phyloP scores from a whole-genome alignment of 2,888 invertebrate species.

The Watsonalla binaria region DNA sequence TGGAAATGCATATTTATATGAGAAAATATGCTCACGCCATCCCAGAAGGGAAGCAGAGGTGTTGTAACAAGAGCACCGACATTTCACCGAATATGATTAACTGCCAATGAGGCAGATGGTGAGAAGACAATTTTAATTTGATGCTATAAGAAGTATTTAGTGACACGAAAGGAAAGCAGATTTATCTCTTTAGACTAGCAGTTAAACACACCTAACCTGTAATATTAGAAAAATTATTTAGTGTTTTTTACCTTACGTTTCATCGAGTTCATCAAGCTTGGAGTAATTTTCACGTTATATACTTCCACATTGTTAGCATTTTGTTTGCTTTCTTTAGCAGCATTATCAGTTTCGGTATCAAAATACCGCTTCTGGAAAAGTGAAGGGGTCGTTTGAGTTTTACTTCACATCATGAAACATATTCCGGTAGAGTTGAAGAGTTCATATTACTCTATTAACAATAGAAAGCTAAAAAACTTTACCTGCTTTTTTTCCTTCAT shows the following conservation, averaged over 20 bases:
- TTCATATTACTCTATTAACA: too few relatives aligned
- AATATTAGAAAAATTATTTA: constrained; percentile 5
- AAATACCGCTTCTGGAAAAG: constrained; percentile 54
- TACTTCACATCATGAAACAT: neutral
- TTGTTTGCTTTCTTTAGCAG: constrained; percentile 13
- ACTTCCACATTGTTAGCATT: constrained; percentile 42
- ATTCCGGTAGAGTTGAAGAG: neutral
- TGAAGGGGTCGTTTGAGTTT: neutral
- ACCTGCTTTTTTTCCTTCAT: neutral
- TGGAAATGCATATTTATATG: too few relatives aligned
- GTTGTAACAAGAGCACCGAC: too few relatives aligned
- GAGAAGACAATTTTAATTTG: too few relatives aligned
- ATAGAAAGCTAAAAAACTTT: too few relatives aligned
- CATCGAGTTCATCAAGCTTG: constrained; percentile 36
- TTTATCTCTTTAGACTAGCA: too few relatives aligned
- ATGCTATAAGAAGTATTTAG: too few relatives aligned
- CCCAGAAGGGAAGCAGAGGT: too few relatives aligned
- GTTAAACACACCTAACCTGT: neutral
- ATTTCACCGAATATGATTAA: too few relatives aligned
- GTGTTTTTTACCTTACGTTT: constrained; percentile 40
- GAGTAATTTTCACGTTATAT: constrained; percentile 55
- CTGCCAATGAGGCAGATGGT: too few relatives aligned
- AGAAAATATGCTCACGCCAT: too few relatives aligned
- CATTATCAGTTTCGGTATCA: constrained; percentile 26
- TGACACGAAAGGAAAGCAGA: too few relatives aligned